A percentile compares a stretch with the other conserved stretches of the same genome.
Conservation (phyloP, 2,113 vertebrate species). For the Gopherus flavomarginatus region DNA sequence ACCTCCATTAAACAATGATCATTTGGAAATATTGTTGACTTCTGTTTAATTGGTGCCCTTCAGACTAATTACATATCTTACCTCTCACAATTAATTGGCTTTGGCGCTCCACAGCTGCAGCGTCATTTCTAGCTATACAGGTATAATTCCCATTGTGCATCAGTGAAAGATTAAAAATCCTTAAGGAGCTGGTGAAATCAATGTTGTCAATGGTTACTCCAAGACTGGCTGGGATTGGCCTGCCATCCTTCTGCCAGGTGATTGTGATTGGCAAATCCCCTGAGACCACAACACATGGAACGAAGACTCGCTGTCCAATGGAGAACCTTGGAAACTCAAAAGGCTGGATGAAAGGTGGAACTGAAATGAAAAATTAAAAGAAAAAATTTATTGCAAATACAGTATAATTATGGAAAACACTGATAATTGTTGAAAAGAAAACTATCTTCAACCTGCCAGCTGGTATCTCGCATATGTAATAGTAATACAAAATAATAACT, state of each 20-base stretch:
- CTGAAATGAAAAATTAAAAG: conserved; percentile 74
- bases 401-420: accelerated
- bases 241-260: conserved; percentile 98
- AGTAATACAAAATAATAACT: background rate
- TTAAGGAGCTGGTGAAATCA: conserved; percentile 96
- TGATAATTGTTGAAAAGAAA: background rate
- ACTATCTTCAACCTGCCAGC: background rate
- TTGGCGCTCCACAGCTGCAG: conserved; percentile 94
- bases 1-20: background rate
- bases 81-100: conserved; percentile 98
- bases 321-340: conserved; percentile 98
- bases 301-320: conserved; percentile 97
- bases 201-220: conserved; percentile 99
- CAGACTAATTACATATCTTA: conserved; percentile 59
- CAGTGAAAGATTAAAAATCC: conserved; percentile 95
- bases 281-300: conserved; percentile 97
- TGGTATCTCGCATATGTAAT: background rate
- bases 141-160: conserved; percentile 99
- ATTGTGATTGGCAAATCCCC: conserved; percentile 97
- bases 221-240: conserved; percentile 92
- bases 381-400: accelerated
- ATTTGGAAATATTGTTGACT: background rate
- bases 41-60: accelerated
- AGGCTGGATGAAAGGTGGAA: conserved; percentile 96
- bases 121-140: conserved; percentile 97